phyloP scores from a whole-genome alignment of 2,113 vertebrate species.

The Myotis davidii region DNA sequence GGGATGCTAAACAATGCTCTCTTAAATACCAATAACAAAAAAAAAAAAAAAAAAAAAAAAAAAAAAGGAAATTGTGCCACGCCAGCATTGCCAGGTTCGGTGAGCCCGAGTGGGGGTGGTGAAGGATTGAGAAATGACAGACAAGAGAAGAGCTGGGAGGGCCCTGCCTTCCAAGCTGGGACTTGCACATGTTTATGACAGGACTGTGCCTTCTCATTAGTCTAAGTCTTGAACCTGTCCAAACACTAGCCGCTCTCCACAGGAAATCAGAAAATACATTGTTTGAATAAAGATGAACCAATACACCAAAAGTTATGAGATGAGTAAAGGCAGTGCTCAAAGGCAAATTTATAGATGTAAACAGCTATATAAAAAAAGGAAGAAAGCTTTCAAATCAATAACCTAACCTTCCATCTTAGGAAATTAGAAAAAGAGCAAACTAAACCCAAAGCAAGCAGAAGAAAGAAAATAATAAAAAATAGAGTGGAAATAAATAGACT shows the following conservation, averaged over 20 bases:
- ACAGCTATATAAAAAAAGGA: background rate
- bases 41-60: too few relatives aligned
- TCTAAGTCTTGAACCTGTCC: too few relatives aligned
- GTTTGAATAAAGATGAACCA: background rate
- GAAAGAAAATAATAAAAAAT: background rate
- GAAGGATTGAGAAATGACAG: too few relatives aligned
- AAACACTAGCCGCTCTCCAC: too few relatives aligned
- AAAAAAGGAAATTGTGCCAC: too few relatives aligned
- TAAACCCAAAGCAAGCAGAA: background rate
- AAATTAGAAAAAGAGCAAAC: background rate
- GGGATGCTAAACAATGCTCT: background rate
- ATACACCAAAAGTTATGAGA: background rate
- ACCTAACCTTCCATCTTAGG: background rate
- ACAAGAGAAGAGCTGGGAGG: too few relatives aligned
- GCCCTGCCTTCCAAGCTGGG: too few relatives aligned
- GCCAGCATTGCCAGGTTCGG: too few relatives aligned
- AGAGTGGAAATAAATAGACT: background rate
- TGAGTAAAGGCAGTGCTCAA: background rate
- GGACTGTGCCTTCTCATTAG: too few relatives aligned
- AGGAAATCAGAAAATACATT: background rate
- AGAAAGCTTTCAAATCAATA: conserved; percentile 6
- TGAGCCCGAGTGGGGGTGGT: too few relatives aligned
- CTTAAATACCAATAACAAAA: background rate
- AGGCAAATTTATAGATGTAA: background rate
- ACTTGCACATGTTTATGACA: too few relatives aligned